These are phyloP conservation scores for Neocrepidodera transversa DNA, from an alignment of 2,888 invertebrate species.

Conservation along the genomic window DNA sequence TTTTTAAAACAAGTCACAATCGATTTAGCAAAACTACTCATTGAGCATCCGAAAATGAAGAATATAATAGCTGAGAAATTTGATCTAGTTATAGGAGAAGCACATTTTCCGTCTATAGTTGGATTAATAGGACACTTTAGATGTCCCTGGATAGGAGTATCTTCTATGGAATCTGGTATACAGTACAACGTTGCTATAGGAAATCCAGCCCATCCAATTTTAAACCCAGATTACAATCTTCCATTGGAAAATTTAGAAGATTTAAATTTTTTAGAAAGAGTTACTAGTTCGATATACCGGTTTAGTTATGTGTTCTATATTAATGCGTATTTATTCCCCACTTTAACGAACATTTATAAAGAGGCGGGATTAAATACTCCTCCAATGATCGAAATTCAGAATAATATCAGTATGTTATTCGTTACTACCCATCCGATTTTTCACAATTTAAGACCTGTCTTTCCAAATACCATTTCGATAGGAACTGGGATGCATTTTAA, in stretches of 20 bases:
- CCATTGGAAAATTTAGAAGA: slow-evolving; percentile 36
- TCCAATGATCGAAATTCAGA: slow-evolving; percentile 44
- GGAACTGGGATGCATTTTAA: slow-evolving; percentile 50
- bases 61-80: slow-evolving; percentile 45
- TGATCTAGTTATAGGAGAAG: slow-evolving; percentile 51
- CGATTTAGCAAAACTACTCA: slow-evolving; percentile 4
- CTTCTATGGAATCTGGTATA: slow-evolving; percentile 50
- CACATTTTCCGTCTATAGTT: slow-evolving; percentile 43
- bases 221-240: slow-evolving; percentile 51
- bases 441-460: slow-evolving; percentile 46
- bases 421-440: slow-evolving; percentile 53
- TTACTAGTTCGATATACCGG: slow-evolving; percentile 41
- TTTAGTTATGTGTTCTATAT: slow-evolving; percentile 18
- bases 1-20: slow-evolving; percentile 4
- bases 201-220: slow-evolving; percentile 53
- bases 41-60: slow-evolving; percentile 1
- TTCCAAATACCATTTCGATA: slow-evolving; percentile 49
- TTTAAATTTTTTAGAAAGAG: slow-evolving; percentile 48
- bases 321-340: slow-evolving; percentile 6
- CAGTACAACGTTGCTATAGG: slow-evolving; percentile 50
- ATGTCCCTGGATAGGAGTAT: slow-evolving; percentile 53
- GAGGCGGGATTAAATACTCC: slow-evolving; percentile 49
- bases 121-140: slow-evolving; percentile 51
- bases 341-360: slow-evolving; percentile 7
- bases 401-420: slow-evolving; percentile 53